Evolutionary conservation across 2,113 vertebrate genomes (phyloP), one percentile per base, ranked within the genome.

Genomic region (Zootoca vivipara): DNA sequence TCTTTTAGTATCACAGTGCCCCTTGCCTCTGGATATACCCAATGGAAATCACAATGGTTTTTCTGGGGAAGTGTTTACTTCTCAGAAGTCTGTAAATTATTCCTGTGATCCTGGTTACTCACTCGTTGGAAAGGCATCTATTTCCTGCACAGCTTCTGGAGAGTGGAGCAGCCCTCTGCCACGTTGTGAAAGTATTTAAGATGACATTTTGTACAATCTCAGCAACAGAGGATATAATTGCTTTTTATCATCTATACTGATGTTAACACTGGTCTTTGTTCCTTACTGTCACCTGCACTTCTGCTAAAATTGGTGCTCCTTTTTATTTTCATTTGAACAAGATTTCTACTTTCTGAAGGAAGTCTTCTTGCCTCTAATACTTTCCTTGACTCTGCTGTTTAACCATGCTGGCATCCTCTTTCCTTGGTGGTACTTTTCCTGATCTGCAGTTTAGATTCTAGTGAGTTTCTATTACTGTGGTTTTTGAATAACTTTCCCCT

Each of bases 81-180:
- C 46, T 52, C 46, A 52, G 46, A 52, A 52, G 0, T 73, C 94
- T 0, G 84, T 96, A 1, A 95, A 79, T 0, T 96, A 96, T 91
- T 83, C 0, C 10, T 97, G 95, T 30, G 0, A n/a, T 0, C 7
- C 7, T 0, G 95, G 95, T 22, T 89, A 90, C 78, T 92, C 93
- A 0, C 93, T 96, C 2, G 74, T 92, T 0, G 95, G 94, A 52
- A 78, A 96, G 52, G 62, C 88, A 74, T 95, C 93, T 87, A 85
- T 96, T 87, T 52, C 93, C 88, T 96, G 96, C 69, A 96, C 94
- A 90, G 95, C 90, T 81, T 62, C 1, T 26, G 96, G 96, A 10
- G 85, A 87, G 46, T 96, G 94, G 94, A 96, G 92, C 69, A 78
- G 78, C 24, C 90, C 82, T 35, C 84, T 89, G 67, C 95, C 95